Evolutionary conservation across 2,113 vertebrate genomes (phyloP).

Genomic region (Amblyornis subalaris): DNA sequence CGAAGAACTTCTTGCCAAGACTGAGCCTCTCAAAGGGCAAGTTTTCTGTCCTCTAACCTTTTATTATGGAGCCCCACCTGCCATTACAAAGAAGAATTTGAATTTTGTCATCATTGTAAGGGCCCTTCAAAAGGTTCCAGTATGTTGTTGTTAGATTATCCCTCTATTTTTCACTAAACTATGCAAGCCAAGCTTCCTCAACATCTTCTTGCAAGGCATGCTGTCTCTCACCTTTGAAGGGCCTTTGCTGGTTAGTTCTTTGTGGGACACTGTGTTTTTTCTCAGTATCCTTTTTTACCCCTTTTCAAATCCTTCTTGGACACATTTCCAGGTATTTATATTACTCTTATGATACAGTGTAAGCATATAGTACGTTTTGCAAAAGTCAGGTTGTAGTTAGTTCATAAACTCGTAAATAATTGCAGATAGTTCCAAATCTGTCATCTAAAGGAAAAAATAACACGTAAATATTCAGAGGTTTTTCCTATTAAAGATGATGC

Average conservation of each 20-base stretch:
- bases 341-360: neutral
- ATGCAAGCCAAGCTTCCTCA: neutral
- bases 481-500: neutral
- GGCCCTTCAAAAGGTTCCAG: neutral
- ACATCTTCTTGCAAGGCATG: neutral
- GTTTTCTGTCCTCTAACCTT: neutral
- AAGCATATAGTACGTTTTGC: neutral
- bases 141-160: neutral
- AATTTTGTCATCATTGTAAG: neutral
- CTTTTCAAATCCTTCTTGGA: neutral
- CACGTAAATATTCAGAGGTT: neutral
- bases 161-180: neutral
- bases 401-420: slow-evolving; percentile 18
- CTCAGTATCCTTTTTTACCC: neutral
- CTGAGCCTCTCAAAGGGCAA: neutral
- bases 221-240: neutral
- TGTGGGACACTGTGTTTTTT: neutral
- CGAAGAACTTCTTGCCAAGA: neutral
- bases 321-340: neutral
- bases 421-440: neutral
- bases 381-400: neutral
- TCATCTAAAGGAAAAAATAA: neutral
- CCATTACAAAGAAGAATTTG: neutral
- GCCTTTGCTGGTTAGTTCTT: neutral
- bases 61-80: neutral